Conservation (phyloP, 2,888 invertebrate species). For the Nomada ruficornis region DNA sequence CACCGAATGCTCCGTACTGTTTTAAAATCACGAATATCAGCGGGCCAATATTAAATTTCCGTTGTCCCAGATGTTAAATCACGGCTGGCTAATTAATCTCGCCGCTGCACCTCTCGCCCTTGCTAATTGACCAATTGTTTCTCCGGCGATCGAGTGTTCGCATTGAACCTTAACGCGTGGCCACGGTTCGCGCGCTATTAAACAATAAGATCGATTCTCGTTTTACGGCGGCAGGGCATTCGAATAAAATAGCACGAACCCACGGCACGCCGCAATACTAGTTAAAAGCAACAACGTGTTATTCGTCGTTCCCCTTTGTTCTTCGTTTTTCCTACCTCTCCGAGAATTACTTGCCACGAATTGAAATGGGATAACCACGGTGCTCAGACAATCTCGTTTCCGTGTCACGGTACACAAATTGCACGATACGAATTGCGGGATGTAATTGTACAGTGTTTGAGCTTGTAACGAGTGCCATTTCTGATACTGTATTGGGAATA, state of each 20-base stretch:
- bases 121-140: conserved; percentile 61
- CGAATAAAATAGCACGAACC: conserved; percentile 21
- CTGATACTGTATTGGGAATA: background rate
- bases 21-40: background rate
- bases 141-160: conserved; percentile 55
- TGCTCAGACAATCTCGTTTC: background rate
- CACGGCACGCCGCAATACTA: background rate
- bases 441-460: background rate
- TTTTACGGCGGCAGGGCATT: background rate
- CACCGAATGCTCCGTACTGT: background rate
- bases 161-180: conserved; percentile 27
- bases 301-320: conserved; percentile 13
- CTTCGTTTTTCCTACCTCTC: conserved; percentile 11
- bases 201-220: conserved; percentile 20
- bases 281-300: conserved; percentile 34
- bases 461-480: background rate
- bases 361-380: conserved; percentile 14
- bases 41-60: conserved; percentile 13
- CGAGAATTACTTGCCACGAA: conserved; percentile 21
- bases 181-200: background rate
- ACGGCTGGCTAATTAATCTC: conserved; percentile 53
- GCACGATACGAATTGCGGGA: background rate
- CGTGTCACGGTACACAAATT: background rate
- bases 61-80: conserved; percentile 1
- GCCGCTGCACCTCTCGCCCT: conserved; percentile 6